Evolutionary conservation across 2,797 vertebrate species (phyloP), one percentile per base, ranked within the genome.

Genomic region (Hippoglossus hippoglossus): DNA sequence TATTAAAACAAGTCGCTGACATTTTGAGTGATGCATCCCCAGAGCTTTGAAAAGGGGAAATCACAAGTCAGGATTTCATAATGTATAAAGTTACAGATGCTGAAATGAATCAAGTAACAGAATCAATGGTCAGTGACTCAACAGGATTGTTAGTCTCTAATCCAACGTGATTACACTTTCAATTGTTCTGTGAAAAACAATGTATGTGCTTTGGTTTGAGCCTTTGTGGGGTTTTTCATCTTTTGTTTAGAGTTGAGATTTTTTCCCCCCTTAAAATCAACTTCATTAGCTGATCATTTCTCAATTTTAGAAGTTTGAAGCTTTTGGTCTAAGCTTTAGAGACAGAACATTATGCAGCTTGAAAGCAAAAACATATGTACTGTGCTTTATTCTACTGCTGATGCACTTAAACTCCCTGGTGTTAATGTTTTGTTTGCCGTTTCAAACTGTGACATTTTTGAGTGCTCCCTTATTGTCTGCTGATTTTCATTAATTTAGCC

Each of bases 181-280:
- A 73, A 59, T 79, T 82, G 77, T 83, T 87, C 68, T 52, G 71
- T 46, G n/a, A 11, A 73, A 78, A 78, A 81, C 56, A 57, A 11
- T 36, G 21, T 41, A 31, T 66, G 24, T 41, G 7, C 31, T 66
- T 62, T 61, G 47, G n/a, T 67, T 65, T 66, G 24, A 13, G 41
- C 47, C 50, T 63, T 65, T 11, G 46, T 62, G 47, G 25, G 26
- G 24, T 47, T 46, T 28, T 39, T 12, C n/a, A n/a, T 53, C 24
- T 31, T 61, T 46, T 66, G 47, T 58, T 67, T 58, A 10, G n/a
- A 59, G 59, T 53, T 11, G 2, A 31, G 26, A 25, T 47, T 39
- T 28, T 15, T 15, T 24, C 1, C 28, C 56, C 39, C n/a, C 22
- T 63, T 59, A 1, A 55, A 67, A 56, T 60, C 39, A 46, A 66